Conservation (phyloP, 2,888 invertebrate genomes). For the Agrenia bidenticulata region DNA sequence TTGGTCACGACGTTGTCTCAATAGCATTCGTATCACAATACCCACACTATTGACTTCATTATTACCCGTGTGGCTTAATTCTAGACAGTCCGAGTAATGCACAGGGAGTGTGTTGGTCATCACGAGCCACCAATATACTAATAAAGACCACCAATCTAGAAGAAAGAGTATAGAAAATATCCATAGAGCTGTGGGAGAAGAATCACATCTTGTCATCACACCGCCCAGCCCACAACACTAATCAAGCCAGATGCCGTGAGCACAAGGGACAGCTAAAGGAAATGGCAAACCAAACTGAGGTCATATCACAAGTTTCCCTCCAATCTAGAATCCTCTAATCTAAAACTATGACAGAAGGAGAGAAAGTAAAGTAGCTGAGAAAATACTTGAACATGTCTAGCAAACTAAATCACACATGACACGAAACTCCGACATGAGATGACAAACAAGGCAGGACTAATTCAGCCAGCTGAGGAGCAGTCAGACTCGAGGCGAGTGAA, state of each 20-base stretch:
- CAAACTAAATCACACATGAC: slow-evolving; percentile 22
- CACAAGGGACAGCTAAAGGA: neutral
- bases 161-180: too few species aligned
- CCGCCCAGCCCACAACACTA: slow-evolving; percentile 6
- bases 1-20: too few species aligned
- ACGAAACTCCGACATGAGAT: slow-evolving; percentile 7
- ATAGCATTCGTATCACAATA: too few species aligned
- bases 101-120: too few species aligned
- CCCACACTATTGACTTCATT: too few species aligned
- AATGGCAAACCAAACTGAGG: neutral
- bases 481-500: neutral
- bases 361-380: slow-evolving; percentile 18
- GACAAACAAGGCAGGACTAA: slow-evolving; percentile 5
- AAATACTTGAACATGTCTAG: slow-evolving; percentile 23
- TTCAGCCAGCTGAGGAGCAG: neutral
- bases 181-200: too few species aligned
- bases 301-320: neutral
- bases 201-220: slow-evolving; percentile 1
- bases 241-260: slow-evolving; percentile 7
- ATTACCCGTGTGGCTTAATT: too few species aligned
- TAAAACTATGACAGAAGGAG: neutral
- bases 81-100: too few species aligned
- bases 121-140: too few species aligned
- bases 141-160: too few species aligned
- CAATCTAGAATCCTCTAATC: neutral